Evolutionary conservation across 2,888 invertebrate species (phyloP), one percentile per base, ranked within the genome.

Genomic region (Stenodema calcarata): DNA sequence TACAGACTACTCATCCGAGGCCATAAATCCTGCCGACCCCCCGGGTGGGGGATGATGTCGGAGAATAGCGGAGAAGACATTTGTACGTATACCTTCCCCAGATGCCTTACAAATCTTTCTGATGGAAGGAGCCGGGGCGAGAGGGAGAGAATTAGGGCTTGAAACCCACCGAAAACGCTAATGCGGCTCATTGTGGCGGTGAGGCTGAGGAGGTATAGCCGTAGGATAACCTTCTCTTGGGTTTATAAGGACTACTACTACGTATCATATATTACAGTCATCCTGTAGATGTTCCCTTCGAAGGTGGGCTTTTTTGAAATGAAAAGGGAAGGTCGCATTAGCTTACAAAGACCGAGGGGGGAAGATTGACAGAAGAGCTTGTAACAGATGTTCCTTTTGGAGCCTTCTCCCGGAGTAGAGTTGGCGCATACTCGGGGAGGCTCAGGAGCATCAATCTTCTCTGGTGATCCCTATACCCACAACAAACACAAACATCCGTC

Each of bases 331-430:
- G 73, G 73, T 73, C 41, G 82, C 82, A 82, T 82, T 82, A 82
- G 82, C 82, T 54, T 82, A 82, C 82, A 82, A 82, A 82, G 82
- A 69, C 69, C 28, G 78, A 11, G 41, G 41, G 16, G 54, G 47
- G 54, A 42, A 82, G 82, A 82, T 82, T 82, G 82, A 82, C 82
- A 69, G 82, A 82, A 82, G 69, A 82, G 82, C 82, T 82, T 82
- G 82, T 82, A 82, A 82, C 82, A 82, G 82, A 82, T 82, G 82
- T 82, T 82, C 82, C 69, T 82, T 82, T 82, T 41, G 18, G 41
- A 69, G 41, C 27, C 44, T 6, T 27, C 78, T 27, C 42, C 62
- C 23, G 62, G 62, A 18, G 62, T 27, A 62, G 23, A 62, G 62
- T 62, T 62, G 44, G 78, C 78, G 78, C 78, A 78, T 78, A 78